Evolutionary conservation across 2,888 invertebrate species (phyloP), one percentile per base, ranked within the genome.

Genomic region (Pogonocherus hispidulus): DNA sequence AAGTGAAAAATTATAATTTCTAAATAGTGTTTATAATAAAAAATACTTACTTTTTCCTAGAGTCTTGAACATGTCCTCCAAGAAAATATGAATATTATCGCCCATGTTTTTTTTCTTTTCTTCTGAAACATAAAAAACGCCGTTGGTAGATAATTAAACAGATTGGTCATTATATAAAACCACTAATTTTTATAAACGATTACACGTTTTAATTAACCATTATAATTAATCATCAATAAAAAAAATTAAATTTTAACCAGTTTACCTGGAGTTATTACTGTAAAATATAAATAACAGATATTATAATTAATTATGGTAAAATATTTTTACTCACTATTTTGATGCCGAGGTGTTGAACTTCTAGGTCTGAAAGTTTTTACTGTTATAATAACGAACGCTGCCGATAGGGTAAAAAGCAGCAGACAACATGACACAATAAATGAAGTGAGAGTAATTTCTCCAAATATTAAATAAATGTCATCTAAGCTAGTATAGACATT

Each of bases 401-500:
- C 1, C 86, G 64, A n/a, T 19, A 66, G 14, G 8, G 19, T 41
- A 59, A 57, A n/a, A 1, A 46, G 19, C 63, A 89, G 87, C 9
- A 91, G 79, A 3, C 88, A 81, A 56, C 92, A 76, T n/a, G 89
- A 90, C 3, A 88, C 83, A 54, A 91, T 87, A 72, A 94, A 89
- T 35, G 92, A 89, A 23, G 87, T 86, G 11, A 92, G 92, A 77
- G 91, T 90, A 0, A 92, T 82, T 2, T 88, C 88, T 3, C 89
- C 82, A 56, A 95, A 88, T 37, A 62, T 9, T 16, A 62, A 9
- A 41, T 44, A 1, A n/a, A 6, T 52, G 1, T 60, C 73, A 19
- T 87, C 86, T 1, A 86, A 69, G 0, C 78, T 78, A 0, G 81
- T 55, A 11, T 90, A 88, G 71, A 87, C 79, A 3, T 86, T 86